Evolutionary conservation across 2,797 vertebrate genomes (phyloP).

Genomic region (Hippocampus kuda): DNA sequence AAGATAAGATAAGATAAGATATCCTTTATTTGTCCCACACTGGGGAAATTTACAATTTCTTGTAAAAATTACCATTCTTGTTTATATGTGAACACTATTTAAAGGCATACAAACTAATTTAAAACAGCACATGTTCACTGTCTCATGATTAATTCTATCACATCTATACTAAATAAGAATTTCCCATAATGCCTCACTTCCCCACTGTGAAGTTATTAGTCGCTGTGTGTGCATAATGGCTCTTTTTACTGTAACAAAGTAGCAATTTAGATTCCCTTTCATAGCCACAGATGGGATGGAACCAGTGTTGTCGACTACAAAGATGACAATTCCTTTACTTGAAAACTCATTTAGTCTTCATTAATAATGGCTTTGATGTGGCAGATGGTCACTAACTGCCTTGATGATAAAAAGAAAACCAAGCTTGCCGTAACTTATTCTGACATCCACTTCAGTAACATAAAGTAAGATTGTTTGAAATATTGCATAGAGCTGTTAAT

Average conservation of each 20-base stretch:
- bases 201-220: conserved; percentile 15
- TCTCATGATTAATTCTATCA: conserved; percentile 2
- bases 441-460: conserved; percentile 26
- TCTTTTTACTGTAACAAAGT: conserved; percentile 25
- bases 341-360: conserved; percentile 26
- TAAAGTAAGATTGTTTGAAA: conserved; percentile 30
- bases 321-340: conserved; percentile 30
- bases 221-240: conserved; percentile 13
- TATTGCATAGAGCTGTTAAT: conserved; percentile 23
- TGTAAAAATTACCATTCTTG: not conserved
- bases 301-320: conserved; percentile 31
- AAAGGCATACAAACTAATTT: not conserved
- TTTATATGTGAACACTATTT: not conserved
- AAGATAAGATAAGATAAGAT: too few species aligned
- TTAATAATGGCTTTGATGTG: conserved; percentile 36
- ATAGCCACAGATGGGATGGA: conserved; percentile 20
- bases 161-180: conserved; percentile 4
- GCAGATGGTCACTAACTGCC: conserved; percentile 47
- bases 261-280: conserved; percentile 35
- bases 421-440: conserved; percentile 36
- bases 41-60: too few species aligned
- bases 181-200: conserved; percentile 16
- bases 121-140: conserved; percentile 1
- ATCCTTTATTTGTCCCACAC: too few species aligned
- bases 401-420: conserved; percentile 37